Base-by-base conservation (phyloP, 2,888 invertebrate genomes). In the Liposcelis brunnea region DNA sequence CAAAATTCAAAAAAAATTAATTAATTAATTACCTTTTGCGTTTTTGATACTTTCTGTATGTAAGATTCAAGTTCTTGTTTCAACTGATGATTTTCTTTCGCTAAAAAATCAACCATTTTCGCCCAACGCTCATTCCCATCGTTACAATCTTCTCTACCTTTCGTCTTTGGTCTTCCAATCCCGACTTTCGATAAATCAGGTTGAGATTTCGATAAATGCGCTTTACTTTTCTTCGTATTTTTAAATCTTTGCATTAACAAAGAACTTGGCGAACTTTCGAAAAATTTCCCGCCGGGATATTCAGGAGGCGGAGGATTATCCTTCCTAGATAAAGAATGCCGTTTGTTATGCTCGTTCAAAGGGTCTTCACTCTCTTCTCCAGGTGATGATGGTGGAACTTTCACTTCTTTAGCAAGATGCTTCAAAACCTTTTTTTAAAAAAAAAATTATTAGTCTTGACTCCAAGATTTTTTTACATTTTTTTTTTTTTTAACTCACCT, bases 21-120 rank as follows among this genome's bases (percentile, higher is more conserved):
- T 2, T 19, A 42, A 42, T 6, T 2, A 21, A 10, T 52, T 61
- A 84, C 84, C 74, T 87, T 87, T 61, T 82, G 80, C 35, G 89
- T 79, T 63, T 85, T 87, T 40, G 82, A 77, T 49, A 87, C 81
- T 56, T 86, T 80, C 57, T 79, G 79, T 57, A 81, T 80, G 52
- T 80, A 86, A 52, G 79, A 74, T 46, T 81, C 78, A n/a, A 90
- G 65, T 61, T 90, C 87, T 44, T 80, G 67, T 64, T 87, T 82
- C 50, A 91, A 72, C 52, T 77, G 74, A 55, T 79, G 79, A 61
- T 89, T 89, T 66, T 91, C 90, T 44, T 82, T 78, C 44, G 83
- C 79, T 10, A 90, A 67, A 47, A 82, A 75, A 57, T 87, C 84
- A 11, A 89, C 74, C 66, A 86, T 81, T 54, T 84, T 83, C 3